Conservation (phyloP, 2,888 invertebrate species). For the Noctuana brunneofusca region DNA sequence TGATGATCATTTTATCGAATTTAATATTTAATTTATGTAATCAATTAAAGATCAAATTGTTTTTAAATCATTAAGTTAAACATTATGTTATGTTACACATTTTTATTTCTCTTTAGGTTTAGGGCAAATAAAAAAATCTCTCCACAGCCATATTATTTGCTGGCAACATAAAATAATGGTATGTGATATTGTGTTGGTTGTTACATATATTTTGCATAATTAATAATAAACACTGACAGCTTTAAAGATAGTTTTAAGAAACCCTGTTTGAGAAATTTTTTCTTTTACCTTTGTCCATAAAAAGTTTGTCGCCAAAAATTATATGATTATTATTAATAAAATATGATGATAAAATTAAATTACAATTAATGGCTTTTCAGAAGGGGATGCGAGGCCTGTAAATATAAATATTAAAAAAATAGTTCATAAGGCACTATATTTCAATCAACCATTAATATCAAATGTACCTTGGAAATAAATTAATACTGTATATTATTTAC, state of each 20-base stretch:
- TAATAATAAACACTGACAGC: conserved; percentile 57
- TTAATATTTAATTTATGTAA: no score
- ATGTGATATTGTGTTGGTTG: conserved; percentile 75
- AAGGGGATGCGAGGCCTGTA: neutral
- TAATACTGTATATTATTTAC: conserved; percentile 41
- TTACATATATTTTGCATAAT: conserved; percentile 62
- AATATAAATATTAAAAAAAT: conserved; percentile 1
- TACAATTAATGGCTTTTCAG: conserved; percentile 5
- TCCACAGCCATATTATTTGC: conserved; percentile 3
- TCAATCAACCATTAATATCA: conserved; percentile 35
- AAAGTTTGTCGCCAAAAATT: neutral
- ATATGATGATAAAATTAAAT: neutral
- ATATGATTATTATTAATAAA: neutral
- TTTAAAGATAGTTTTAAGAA: conserved; percentile 64
- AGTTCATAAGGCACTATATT: neutral
- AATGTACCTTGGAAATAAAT: conserved; percentile 38
- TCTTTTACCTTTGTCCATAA: neutral
- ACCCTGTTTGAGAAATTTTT: neutral
- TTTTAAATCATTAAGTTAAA: no score
- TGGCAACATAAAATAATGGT: conserved; percentile 29
- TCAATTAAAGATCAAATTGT: no score
- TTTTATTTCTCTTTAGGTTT: neutral
- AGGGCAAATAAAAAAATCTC: neutral
- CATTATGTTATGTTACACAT: neutral
- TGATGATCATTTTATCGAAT: no score